Conservation (phyloP, 2,888 invertebrate species). For the Nomada flava region DNA sequence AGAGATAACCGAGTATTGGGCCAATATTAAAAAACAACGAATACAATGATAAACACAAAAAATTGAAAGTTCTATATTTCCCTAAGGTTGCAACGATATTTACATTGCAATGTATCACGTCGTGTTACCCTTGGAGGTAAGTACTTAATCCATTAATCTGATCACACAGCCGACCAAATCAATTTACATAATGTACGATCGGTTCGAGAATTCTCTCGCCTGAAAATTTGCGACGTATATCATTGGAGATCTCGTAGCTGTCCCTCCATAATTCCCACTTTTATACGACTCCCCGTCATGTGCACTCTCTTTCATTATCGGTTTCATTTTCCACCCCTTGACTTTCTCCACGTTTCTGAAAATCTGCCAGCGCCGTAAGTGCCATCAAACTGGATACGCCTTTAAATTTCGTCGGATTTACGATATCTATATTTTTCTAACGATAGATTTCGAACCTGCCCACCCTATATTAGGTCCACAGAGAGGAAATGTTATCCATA, state of each 20-base stretch:
- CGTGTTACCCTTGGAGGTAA: background rate
- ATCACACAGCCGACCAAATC: constrained; percentile 31
- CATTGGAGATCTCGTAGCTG: constrained; percentile 30
- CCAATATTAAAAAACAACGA: too few species aligned
- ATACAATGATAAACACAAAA: too few species aligned
- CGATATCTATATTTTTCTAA: constrained; percentile 41
- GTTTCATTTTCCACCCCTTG: constrained; percentile 10
- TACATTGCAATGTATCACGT: background rate
- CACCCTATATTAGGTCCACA: constrained; percentile 15
- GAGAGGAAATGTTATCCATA: constrained; percentile 45
- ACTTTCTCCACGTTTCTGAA: constrained; percentile 1
- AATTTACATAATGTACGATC: constrained; percentile 57
- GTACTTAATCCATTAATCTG: constrained; percentile 46
- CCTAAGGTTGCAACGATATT: background rate
- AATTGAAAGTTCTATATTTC: too few species aligned
- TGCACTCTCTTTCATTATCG: constrained; percentile 40
- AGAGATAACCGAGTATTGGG: too few species aligned
- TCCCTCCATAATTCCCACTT: constrained; percentile 33
- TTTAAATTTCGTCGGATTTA: constrained; percentile 55
- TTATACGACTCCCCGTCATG: constrained; percentile 32
- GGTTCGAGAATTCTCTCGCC: constrained; percentile 25
- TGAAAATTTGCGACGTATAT: constrained; percentile 34
- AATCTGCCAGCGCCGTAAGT: constrained; percentile 32
- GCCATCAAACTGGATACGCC: constrained; percentile 22
- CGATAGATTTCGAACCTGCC: constrained; percentile 33